Evolutionary conservation across 2,797 vertebrate species (phyloP).

Genomic region (Linurgus olivaceus): DNA sequence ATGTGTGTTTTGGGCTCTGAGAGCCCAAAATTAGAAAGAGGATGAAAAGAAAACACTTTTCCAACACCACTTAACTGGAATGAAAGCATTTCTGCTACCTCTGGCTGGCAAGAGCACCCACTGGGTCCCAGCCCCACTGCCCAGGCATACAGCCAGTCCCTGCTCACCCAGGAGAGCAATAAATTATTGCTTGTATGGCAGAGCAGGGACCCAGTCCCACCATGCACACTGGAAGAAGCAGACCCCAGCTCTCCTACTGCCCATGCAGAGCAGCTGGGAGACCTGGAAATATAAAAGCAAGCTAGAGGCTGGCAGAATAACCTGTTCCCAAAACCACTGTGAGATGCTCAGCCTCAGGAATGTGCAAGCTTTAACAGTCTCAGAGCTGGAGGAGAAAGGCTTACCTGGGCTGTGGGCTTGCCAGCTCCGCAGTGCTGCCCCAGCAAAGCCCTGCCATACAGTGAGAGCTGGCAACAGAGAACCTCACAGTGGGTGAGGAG

Average conservation of each 20-base stretch:
- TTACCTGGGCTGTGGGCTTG: not conserved
- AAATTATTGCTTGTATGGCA: not conserved
- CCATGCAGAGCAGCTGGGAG: not conserved
- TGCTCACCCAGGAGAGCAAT: not conserved
- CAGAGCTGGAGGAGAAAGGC: not conserved
- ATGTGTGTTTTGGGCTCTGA: not conserved
- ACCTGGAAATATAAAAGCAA: not conserved
- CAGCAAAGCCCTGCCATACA: not conserved
- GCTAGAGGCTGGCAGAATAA: not conserved
- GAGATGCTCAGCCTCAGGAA: not conserved
- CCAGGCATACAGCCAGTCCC: not conserved
- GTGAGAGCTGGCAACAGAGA: not conserved
- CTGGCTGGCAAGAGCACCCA: not conserved
- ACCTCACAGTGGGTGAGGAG: not conserved
- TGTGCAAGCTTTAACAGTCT: not conserved
- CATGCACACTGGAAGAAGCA: fast-evolving
- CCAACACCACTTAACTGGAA: not conserved
- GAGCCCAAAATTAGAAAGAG: conserved; percentile 8
- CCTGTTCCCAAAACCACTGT: not conserved
- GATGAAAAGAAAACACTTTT: conserved; percentile 10
- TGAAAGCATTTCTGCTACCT: not conserved
- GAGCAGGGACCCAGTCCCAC: not conserved
- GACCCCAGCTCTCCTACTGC: not conserved
- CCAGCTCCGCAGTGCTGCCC: not conserved
- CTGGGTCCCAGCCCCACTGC: not conserved